These are phyloP conservation scores for Sebastolobus alascanus DNA, from an alignment of 2,797 vertebrate genomes.

Conservation along the genomic window DNA sequence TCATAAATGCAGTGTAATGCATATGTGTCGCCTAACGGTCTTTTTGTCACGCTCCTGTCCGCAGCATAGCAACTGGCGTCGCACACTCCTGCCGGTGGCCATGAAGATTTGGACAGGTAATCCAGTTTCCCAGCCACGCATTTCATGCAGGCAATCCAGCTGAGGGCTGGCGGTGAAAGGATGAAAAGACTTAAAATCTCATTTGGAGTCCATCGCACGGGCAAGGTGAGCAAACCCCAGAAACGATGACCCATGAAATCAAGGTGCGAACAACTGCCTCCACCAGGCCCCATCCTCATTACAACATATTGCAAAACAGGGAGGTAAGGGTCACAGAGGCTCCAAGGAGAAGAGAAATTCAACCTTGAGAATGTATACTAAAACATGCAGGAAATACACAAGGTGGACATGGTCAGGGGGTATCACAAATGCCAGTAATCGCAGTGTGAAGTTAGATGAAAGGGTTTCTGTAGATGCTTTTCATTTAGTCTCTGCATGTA, in stretches of 20 bases:
- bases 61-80: slow-evolving; percentile 5
- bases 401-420: neutral
- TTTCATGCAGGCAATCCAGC: slow-evolving; percentile 27
- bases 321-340: slow-evolving; percentile 34
- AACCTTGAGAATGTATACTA: slow-evolving; percentile 19
- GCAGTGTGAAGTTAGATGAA: slow-evolving; percentile 37
- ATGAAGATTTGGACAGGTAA: slow-evolving; percentile 50
- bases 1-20: slow-evolving; percentile 21
- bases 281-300: slow-evolving; percentile 32
- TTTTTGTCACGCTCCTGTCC: slow-evolving; percentile 25
- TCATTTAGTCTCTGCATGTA: slow-evolving; percentile 20
- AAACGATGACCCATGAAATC: slow-evolving; percentile 70
- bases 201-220: slow-evolving; percentile 52
- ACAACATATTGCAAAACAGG: slow-evolving; percentile 14
- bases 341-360: neutral
- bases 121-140: slow-evolving; percentile 34
- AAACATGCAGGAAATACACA: neutral
- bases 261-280: slow-evolving; percentile 30
- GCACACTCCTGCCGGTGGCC: slow-evolving; percentile 16
- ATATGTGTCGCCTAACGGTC: slow-evolving; percentile 2
- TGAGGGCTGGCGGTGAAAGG: slow-evolving; percentile 9
- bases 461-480: slow-evolving; percentile 30
- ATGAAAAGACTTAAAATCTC: slow-evolving; percentile 55
- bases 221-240: slow-evolving; percentile 40
- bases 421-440: slow-evolving; percentile 6